Evolutionary conservation across 2,888 invertebrate species (phyloP).

Genomic region (Listrodromus nycthemerus): DNA sequence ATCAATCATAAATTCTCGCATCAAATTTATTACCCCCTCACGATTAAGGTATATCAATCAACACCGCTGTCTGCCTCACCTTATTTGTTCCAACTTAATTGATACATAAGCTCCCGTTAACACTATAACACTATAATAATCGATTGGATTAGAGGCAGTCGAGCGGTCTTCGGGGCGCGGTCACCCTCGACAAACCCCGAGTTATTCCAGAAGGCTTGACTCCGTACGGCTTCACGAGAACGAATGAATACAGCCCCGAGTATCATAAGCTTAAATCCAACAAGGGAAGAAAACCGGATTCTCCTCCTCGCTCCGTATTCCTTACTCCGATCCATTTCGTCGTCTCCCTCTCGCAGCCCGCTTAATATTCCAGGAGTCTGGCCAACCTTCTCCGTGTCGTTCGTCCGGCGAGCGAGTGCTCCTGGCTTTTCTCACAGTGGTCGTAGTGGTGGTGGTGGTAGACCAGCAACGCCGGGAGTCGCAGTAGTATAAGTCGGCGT

Average conservation of each 20-base stretch:
- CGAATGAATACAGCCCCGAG: constrained; percentile 34
- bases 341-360: constrained; percentile 32
- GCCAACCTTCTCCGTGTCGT: constrained; percentile 66
- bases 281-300: constrained; percentile 24
- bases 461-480: neutral
- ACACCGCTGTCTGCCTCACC: neutral
- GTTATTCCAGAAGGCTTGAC: constrained; percentile 46
- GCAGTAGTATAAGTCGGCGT: constrained; percentile 27
- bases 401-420: constrained; percentile 50
- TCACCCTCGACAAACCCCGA: constrained; percentile 42
- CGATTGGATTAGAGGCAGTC: neutral
- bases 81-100: neutral
- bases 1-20: neutral
- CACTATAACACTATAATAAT: neutral
- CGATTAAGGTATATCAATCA: neutral
- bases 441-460: constrained; percentile 17
- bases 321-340: constrained; percentile 9
- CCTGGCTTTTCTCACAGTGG: constrained; percentile 33
- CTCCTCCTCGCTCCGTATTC: constrained; percentile 9
- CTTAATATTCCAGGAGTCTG: constrained; percentile 63
- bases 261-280: constrained; percentile 47
- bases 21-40: neutral
- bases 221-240: constrained; percentile 27
- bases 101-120: neutral
- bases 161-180: constrained; percentile 25